These are phyloP conservation scores for Cebidichthys violaceus DNA, from an alignment of 2,113 vertebrate genomes.

Conservation along the genomic window DNA sequence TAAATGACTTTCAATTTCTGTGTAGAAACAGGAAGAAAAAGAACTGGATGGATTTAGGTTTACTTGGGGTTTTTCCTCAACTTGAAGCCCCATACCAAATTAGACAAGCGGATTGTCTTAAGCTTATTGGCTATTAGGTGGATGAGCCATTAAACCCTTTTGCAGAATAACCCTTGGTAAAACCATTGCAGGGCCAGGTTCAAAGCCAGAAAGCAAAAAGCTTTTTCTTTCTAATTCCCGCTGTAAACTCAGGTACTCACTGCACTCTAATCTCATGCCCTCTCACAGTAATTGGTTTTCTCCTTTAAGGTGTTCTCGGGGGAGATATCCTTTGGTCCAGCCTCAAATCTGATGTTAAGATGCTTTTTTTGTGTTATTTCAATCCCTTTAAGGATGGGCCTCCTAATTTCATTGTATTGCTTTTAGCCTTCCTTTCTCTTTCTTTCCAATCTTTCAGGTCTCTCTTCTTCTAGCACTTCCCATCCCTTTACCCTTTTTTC, in stretches of 20 bases:
- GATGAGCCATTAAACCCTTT: conserved; percentile 72
- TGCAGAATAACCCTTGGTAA: conserved; percentile 37
- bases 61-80: conserved; percentile 34
- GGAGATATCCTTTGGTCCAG: conserved; percentile 56
- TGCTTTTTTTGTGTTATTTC: conserved; percentile 58
- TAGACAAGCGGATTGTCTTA: conserved; percentile 66
- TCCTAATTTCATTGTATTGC: conserved; percentile 54
- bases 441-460: conserved; percentile 7
- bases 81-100: conserved; percentile 57
- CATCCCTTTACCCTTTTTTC: neutral
- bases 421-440: conserved; percentile 27
- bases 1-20: conserved; percentile 26
- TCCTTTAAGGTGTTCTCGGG: conserved; percentile 71
- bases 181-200: conserved; percentile 52
- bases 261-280: conserved; percentile 73
- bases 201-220: conserved; percentile 63
- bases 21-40: conserved; percentile 19
- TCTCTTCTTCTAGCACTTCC: neutral
- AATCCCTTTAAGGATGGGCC: conserved; percentile 22
- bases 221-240: conserved; percentile 65
- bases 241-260: conserved; percentile 66
- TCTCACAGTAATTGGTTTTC: conserved; percentile 80
- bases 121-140: conserved; percentile 75
- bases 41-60: conserved; percentile 42
- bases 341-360: conserved; percentile 59